These are phyloP conservation scores for Diploscapter pachys DNA, from an alignment of 1,140 invertebrate species.

Conservation along the genomic window DNA sequence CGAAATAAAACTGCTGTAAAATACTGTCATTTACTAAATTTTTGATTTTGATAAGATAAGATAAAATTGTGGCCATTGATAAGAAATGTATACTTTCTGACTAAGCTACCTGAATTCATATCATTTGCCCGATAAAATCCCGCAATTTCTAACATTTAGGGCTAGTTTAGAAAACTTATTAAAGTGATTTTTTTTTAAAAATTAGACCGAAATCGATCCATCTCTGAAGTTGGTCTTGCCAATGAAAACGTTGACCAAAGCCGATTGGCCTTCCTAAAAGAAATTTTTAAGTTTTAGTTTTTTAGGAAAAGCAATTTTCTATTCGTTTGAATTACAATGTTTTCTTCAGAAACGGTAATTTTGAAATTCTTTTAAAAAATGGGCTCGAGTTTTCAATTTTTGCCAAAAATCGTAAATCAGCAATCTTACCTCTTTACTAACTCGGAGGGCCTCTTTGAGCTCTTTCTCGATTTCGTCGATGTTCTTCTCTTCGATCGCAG, in stretches of 20 bases:
- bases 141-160: too few species aligned
- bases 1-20: too few species aligned
- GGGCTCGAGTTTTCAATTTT: not conserved
- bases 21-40: too few species aligned
- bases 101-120: too few species aligned
- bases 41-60: too few species aligned
- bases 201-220: constrained; percentile 67
- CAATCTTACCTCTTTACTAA: constrained; percentile 2
- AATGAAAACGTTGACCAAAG: constrained; percentile 68
- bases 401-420: not conserved
- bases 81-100: too few species aligned
- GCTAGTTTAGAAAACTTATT: too few species aligned
- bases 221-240: constrained; percentile 70
- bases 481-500: constrained; percentile 43
- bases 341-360: constrained; percentile 61
- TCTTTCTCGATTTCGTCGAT: not conserved
- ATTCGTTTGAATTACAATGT: constrained; percentile 23
- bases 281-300: constrained; percentile 53
- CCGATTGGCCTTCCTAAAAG: constrained; percentile 60
- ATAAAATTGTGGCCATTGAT: too few species aligned
- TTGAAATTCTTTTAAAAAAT: constrained; percentile 1
- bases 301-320: constrained; percentile 57
- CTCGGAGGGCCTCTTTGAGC: constrained; percentile 13
- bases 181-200: too few species aligned
- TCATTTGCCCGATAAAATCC: too few species aligned